Percentiles rank a stretch among this genome's conserved stretches.
phyloP scores from a whole-genome alignment of 2,113 vertebrate species.

The Solea solea region DNA sequence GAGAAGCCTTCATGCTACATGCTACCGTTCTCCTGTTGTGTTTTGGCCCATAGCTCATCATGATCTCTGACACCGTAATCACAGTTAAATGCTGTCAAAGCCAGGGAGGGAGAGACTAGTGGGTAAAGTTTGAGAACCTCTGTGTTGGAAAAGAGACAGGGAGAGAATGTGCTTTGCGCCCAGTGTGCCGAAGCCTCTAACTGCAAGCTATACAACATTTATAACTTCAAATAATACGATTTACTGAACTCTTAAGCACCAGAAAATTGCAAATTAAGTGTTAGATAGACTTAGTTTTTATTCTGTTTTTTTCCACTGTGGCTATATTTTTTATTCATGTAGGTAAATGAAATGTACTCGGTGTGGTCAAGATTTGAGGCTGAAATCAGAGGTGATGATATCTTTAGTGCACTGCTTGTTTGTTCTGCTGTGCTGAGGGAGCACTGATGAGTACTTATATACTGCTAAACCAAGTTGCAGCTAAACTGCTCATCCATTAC shows the following conservation, averaged over 20 bases:
- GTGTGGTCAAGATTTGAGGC: conserved; percentile 25
- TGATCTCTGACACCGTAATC: conserved; percentile 80
- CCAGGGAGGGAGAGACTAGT: conserved; percentile 53
- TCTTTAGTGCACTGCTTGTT: conserved; percentile 35
- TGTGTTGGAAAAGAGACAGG: conserved; percentile 61
- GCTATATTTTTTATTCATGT: conserved; percentile 24
- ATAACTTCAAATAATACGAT: conserved; percentile 69
- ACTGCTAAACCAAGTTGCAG: conserved; percentile 67
- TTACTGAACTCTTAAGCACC: conserved; percentile 63
- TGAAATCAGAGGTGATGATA: conserved; percentile 40
- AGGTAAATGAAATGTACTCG: conserved; percentile 18
- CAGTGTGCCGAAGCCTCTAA: conserved; percentile 72
- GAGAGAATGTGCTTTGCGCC: conserved; percentile 81
- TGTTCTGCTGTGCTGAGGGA: conserved; percentile 56
- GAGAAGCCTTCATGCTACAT: conserved; percentile 54
- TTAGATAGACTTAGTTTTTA: conserved; percentile 62
- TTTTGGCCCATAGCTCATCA: conserved; percentile 67
- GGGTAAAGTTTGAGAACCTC: conserved; percentile 67
- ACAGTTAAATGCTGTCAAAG: conserved; percentile 77
- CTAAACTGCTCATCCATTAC: conserved; percentile 76
- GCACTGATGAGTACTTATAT: conserved; percentile 74
- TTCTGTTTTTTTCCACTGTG: conserved; percentile 23
- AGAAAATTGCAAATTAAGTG: conserved; percentile 69
- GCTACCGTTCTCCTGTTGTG: conserved; percentile 42
- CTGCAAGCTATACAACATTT: conserved; percentile 75